Evolutionary conservation across 2,113 vertebrate genomes (phyloP).

Genomic region (mouse (Mus musculus)): DNA sequence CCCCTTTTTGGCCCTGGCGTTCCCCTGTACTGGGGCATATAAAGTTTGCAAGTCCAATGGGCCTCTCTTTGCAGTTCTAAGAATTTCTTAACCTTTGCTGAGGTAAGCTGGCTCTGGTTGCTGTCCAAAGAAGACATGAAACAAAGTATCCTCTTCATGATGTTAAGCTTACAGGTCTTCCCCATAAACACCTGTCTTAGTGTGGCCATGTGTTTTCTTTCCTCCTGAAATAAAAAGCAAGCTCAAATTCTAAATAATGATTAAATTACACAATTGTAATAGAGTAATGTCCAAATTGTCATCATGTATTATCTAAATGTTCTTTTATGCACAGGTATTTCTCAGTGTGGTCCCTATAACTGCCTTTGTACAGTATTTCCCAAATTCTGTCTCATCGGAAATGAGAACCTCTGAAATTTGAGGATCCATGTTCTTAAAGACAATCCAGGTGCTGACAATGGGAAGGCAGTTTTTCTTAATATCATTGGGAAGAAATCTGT

Average conservation of each 20-base stretch:
- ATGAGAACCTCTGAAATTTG: neutral
- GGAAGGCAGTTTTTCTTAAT: neutral
- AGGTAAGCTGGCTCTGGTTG: slow-evolving; percentile 44
- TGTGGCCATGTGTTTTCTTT: slow-evolving; percentile 54
- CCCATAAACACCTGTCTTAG: neutral
- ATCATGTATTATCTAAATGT: neutral
- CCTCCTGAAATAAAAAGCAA: slow-evolving; percentile 58
- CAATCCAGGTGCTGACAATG: neutral
- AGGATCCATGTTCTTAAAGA: slow-evolving; percentile 4
- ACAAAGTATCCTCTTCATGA: slow-evolving; percentile 63
- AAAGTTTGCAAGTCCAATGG: too few relatives aligned
- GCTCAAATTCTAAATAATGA: slow-evolving; percentile 18
- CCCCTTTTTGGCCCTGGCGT: too few relatives aligned
- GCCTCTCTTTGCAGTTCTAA: neutral
- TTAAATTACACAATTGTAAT: neutral
- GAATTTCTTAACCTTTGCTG: slow-evolving; percentile 69
- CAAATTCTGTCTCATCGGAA: neutral
- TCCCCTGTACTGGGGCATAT: too few relatives aligned
- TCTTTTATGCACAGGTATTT: neutral
- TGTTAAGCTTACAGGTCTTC: slow-evolving; percentile 34
- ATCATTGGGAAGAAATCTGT: neutral
- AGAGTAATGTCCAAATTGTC: neutral
- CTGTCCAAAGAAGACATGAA: slow-evolving; percentile 67
- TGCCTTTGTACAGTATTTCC: neutral
- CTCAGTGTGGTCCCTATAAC: neutral